Evolutionary conservation across 2,888 invertebrate genomes (phyloP).

Genomic region (Hoplodrina blanda): DNA sequence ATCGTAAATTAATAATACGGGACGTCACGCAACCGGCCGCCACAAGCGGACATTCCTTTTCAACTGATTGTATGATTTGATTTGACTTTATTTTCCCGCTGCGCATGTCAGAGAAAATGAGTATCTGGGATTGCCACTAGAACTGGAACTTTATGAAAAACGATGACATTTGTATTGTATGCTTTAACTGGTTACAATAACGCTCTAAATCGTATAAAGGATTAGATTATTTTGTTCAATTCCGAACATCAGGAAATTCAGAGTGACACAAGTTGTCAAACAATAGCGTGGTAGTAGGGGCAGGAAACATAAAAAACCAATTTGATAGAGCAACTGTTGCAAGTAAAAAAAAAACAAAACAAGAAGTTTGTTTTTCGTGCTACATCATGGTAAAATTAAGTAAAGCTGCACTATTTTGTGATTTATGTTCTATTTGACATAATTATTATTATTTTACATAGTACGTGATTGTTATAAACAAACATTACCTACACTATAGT

Average conservation of each 20-base stretch:
- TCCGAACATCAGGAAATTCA: neutral
- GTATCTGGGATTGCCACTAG: conserved; percentile 21
- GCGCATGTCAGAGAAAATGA: conserved; percentile 60
- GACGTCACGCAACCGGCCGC: conserved; percentile 75
- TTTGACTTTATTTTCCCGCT: conserved; percentile 70
- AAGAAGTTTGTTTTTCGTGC: too few relatives aligned
- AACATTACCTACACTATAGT: too few relatives aligned
- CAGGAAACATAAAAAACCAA: conserved; percentile 4
- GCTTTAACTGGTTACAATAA: neutral
- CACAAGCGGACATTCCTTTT: conserved; percentile 79
- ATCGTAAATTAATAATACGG: conserved; percentile 81
- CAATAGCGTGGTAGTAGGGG: neutral
- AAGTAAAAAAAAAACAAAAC: conserved; percentile 6
- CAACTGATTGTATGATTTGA: conserved; percentile 78
- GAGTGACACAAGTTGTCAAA: conserved; percentile 22
- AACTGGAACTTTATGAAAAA: conserved; percentile 26
- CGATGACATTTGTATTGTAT: neutral
- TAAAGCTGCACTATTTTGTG: too few relatives aligned
- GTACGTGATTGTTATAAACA: too few relatives aligned
- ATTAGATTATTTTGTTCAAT: neutral
- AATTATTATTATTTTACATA: too few relatives aligned
- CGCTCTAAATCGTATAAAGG: conserved; percentile 14
- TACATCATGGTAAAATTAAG: too few relatives aligned
- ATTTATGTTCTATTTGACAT: too few relatives aligned
- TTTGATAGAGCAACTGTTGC: conserved; percentile 40